phyloP scores from a whole-genome alignment of 2,113 vertebrate species.

The Chunga burmeisteri region DNA sequence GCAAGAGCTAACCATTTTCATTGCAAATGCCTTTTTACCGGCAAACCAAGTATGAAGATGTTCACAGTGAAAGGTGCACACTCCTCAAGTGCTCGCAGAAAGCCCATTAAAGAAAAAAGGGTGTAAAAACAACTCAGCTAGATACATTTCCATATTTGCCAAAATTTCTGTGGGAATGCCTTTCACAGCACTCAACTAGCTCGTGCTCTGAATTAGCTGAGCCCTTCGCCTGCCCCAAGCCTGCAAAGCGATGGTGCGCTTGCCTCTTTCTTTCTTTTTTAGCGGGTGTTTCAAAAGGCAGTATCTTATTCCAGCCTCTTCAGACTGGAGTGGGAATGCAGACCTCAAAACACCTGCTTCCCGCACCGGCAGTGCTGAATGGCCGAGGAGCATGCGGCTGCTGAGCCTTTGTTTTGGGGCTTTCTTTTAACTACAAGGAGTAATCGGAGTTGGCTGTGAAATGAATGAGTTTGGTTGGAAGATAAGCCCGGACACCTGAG shows the following conservation, averaged over 20 bases:
- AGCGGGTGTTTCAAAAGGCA: not conserved
- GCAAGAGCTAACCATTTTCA: not conserved
- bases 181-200: not conserved
- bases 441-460: not conserved
- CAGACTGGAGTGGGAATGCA: slow-evolving; percentile 22
- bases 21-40: not conserved
- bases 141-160: not conserved
- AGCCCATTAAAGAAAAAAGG: not conserved
- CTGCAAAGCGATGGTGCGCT: not conserved
- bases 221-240: not conserved
- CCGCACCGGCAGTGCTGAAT: not conserved
- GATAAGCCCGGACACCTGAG: slow-evolving; percentile 58
- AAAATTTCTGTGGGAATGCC: not conserved
- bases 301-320: slow-evolving; percentile 3
- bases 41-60: not conserved
- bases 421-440: slow-evolving; percentile 53
- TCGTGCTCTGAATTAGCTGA: not conserved
- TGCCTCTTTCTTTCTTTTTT: not conserved
- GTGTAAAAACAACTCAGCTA: not conserved
- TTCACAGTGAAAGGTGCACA: rapidly evolving
- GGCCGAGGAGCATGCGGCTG: not conserved
- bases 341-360: slow-evolving; percentile 31
- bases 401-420: slow-evolving; percentile 40
- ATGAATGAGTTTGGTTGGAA: slow-evolving; percentile 51
- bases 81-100: not conserved